These are phyloP conservation scores for Gopherus evgoodei DNA, from an alignment of 2,113 vertebrate genomes.

Conservation along the genomic window DNA sequence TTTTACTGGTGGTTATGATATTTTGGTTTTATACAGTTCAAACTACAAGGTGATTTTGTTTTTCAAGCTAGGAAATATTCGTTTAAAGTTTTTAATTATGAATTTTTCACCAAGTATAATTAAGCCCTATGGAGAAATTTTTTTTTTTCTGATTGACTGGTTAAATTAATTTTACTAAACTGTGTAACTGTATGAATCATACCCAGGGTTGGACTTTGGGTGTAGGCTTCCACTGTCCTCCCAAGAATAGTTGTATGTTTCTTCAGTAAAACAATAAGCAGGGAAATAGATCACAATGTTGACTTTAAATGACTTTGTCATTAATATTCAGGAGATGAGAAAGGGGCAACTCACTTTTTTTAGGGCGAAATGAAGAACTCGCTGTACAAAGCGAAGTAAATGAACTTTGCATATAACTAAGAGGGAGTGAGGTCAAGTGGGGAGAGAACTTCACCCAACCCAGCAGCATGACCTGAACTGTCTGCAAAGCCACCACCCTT, in stretches of 20 bases:
- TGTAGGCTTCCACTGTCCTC: neutral
- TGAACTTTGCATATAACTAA: neutral
- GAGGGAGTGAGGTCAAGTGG: neutral
- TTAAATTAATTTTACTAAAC: neutral
- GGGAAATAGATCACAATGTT: neutral
- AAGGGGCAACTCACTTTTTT: neutral
- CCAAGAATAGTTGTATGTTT: neutral
- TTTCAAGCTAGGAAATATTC: neutral
- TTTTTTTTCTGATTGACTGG: conserved; percentile 1
- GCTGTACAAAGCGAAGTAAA: neutral
- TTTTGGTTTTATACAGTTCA: neutral
- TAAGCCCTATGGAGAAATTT: neutral
- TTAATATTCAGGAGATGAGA: neutral
- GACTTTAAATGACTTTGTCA: neutral
- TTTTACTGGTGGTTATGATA: neutral
- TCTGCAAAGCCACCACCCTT: neutral
- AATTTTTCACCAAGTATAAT: neutral
- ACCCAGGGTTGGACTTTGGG: neutral
- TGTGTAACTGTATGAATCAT: neutral
- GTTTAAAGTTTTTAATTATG: neutral
- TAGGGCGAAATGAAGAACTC: neutral
- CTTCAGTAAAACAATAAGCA: neutral
- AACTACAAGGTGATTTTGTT: neutral
- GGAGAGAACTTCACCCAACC: neutral
- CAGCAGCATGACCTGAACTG: neutral